phyloP scores from a whole-genome alignment of 1,140 invertebrate species.

The Achatina immaculata region DNA sequence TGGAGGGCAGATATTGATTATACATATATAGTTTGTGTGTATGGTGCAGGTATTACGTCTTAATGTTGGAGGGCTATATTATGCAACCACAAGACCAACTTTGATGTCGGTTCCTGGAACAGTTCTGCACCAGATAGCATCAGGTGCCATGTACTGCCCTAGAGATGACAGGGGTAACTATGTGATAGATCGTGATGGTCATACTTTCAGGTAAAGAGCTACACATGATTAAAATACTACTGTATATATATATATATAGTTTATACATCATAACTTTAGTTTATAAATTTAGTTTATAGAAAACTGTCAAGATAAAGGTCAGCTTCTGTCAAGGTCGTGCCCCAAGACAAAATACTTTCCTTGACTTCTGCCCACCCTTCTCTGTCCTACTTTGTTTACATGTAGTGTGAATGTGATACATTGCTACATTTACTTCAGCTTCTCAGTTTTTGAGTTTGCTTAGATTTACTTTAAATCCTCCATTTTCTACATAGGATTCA shows the following conservation, averaged over 20 bases:
- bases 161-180: slow-evolving; percentile 59
- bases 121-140: slow-evolving; percentile 60
- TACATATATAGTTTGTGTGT: background rate
- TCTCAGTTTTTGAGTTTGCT: too few species aligned
- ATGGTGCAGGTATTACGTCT: slow-evolving; percentile 48
- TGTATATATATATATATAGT: background rate
- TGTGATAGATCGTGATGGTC: slow-evolving; percentile 65
- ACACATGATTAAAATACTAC: background rate
- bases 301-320: background rate
- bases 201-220: slow-evolving; percentile 53
- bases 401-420: too few species aligned
- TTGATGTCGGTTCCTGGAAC: slow-evolving; percentile 51
- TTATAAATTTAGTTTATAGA: background rate
- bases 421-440: too few species aligned
- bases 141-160: slow-evolving; percentile 49
- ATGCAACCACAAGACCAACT: slow-evolving; percentile 59
- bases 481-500: too few species aligned
- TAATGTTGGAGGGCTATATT: slow-evolving; percentile 64
- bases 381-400: too few species aligned
- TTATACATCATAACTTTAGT: background rate
- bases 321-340: too few species aligned
- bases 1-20: background rate
- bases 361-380: too few species aligned
- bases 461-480: too few species aligned
- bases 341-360: too few species aligned